phyloP scores from a whole-genome alignment of 2,797 vertebrate species.

The Squalus acanthias region DNA sequence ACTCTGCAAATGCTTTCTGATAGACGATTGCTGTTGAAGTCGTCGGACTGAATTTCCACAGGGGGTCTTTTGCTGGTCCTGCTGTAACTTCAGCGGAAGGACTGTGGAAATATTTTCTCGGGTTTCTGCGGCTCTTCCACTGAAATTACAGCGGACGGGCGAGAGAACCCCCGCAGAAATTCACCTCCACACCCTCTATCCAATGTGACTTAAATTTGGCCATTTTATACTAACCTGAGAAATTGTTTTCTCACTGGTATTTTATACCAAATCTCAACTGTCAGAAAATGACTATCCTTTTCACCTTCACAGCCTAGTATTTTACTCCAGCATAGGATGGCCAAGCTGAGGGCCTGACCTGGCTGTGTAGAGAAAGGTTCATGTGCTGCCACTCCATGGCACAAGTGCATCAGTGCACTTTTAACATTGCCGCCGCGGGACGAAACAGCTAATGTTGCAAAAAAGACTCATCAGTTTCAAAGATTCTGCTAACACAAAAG shows the following conservation, averaged over 20 bases:
- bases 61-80: not conserved
- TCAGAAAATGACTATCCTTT: not conserved
- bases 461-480: not conserved
- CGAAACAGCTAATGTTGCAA: not conserved
- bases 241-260: not conserved
- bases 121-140: not conserved
- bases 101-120: not conserved
- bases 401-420: not conserved
- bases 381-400: conserved; percentile 19
- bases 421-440: not conserved
- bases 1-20: no score
- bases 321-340: not conserved
- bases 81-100: no score
- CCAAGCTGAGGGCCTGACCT: not conserved
- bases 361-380: not conserved
- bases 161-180: not conserved
- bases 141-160: not conserved
- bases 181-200: not conserved
- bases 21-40: not conserved
- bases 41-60: not conserved
- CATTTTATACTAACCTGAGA: not conserved
- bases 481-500: not conserved
- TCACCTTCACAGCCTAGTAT: not conserved
- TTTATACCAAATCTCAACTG: not conserved
- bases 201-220: not conserved